These are phyloP conservation scores for Leucophenga maculata DNA, from an alignment of 2,888 invertebrate species.

Conservation along the genomic window DNA sequence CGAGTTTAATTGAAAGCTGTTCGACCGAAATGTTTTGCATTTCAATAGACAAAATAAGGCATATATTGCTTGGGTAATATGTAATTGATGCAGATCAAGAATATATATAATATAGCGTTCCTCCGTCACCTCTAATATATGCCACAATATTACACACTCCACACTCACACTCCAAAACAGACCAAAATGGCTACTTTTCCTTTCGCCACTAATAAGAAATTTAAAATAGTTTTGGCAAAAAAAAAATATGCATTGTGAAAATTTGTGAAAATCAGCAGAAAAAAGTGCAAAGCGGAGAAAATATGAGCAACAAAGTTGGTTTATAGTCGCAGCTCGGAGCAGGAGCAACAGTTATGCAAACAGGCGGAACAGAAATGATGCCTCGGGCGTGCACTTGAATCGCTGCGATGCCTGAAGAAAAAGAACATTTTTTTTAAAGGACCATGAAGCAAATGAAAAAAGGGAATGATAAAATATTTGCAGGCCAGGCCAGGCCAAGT, in stretches of 20 bases:
- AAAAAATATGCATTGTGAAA: too few species aligned
- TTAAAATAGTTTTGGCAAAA: constrained; percentile 36
- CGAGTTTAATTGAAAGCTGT: too few species aligned
- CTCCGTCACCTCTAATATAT: too few species aligned
- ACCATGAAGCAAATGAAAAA: constrained; percentile 14
- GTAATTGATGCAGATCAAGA: too few species aligned
- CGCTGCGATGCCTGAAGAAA: constrained; percentile 32
- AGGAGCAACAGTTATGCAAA: constrained; percentile 15
- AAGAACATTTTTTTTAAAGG: constrained; percentile 48
- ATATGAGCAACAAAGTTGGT: constrained; percentile 23
- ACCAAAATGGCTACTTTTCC: too few species aligned
- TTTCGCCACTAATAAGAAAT: constrained; percentile 27
- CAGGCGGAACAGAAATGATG: not conserved
- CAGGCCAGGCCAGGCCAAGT: constrained; percentile 46
- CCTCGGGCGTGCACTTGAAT: too few species aligned
- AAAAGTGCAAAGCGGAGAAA: constrained; percentile 9
- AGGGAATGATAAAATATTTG: constrained; percentile 62
- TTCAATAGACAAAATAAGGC: too few species aligned
- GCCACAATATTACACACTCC: too few species aligned
- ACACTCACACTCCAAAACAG: too few species aligned
- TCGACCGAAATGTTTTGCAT: too few species aligned
- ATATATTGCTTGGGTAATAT: too few species aligned
- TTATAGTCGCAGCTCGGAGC: not conserved
- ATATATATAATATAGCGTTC: too few species aligned
- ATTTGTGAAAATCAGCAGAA: constrained; percentile 22